phyloP scores from a whole-genome alignment of 2,797 vertebrate genomes.

The Halcyon chelicuti region DNA sequence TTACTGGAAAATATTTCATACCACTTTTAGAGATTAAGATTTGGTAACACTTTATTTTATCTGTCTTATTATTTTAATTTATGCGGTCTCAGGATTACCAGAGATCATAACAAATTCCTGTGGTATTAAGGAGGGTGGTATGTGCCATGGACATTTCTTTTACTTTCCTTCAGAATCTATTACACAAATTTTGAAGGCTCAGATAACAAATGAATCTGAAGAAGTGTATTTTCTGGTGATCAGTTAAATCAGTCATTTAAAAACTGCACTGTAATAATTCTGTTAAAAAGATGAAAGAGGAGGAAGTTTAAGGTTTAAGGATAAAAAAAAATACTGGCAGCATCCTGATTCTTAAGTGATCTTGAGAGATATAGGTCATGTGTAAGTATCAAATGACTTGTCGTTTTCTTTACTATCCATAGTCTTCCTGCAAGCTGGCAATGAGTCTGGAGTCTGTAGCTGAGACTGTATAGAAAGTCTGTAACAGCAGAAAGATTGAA shows the following conservation, averaged over 20 bases:
- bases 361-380: not conserved
- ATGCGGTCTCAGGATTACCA: slow-evolving; percentile 28
- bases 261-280: not conserved
- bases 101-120: slow-evolving; percentile 63
- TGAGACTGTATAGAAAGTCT: not conserved
- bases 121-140: slow-evolving; percentile 10
- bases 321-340: not conserved
- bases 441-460: not conserved
- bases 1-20: slow-evolving; percentile 57
- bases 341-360: not conserved
- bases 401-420: not conserved
- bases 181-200: not conserved
- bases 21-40: slow-evolving; percentile 56
- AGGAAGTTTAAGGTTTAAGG: not conserved
- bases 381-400: not conserved
- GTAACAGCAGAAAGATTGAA: not conserved
- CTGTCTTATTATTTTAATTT: slow-evolving; percentile 66
- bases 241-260: not conserved
- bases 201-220: not conserved
- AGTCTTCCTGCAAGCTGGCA: not conserved
- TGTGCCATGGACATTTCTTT: not conserved
- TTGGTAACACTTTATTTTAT: slow-evolving; percentile 66
- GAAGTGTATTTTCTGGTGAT: not conserved
- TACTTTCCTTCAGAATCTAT: not conserved
- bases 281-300: not conserved